Evolutionary conservation across 2,797 vertebrate species (phyloP).

Genomic region (Enteromius paludinosus): DNA sequence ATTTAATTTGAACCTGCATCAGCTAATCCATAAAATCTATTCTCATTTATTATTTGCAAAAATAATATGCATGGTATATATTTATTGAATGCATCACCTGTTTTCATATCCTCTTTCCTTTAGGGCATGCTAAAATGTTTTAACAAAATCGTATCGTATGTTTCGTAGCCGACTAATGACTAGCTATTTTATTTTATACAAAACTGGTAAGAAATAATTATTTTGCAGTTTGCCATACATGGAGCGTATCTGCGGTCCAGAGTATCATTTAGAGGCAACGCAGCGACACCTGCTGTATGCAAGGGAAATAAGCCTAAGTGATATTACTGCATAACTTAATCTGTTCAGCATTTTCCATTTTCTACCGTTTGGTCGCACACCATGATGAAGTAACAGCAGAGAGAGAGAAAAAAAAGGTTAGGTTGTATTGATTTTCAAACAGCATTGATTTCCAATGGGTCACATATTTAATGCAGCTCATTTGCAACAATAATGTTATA

Average conservation of each 20-base stretch:
- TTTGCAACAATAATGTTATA: neutral
- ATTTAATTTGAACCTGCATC: neutral
- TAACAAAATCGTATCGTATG: neutral
- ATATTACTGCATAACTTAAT: no score
- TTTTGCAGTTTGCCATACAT: neutral
- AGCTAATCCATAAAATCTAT: neutral
- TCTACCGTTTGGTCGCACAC: neutral
- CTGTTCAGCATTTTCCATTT: neutral
- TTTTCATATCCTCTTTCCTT: neutral
- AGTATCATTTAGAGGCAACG: neutral
- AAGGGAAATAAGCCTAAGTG: neutral
- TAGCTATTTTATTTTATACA: neutral
- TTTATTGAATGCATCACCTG: neutral
- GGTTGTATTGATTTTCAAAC: no score
- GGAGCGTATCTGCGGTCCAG: neutral
- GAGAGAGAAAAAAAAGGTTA: no score
- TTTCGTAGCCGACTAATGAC: neutral
- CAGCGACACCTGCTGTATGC: slow-evolving; percentile 7
- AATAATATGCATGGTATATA: neutral
- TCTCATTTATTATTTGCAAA: neutral
- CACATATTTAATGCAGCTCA: neutral
- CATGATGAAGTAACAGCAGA: neutral
- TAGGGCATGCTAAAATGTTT: neutral
- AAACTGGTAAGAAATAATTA: neutral
- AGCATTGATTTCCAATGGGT: no score